These are phyloP conservation scores for Coleophora deauratella DNA, from an alignment of 2,888 invertebrate genomes.

Conservation along the genomic window DNA sequence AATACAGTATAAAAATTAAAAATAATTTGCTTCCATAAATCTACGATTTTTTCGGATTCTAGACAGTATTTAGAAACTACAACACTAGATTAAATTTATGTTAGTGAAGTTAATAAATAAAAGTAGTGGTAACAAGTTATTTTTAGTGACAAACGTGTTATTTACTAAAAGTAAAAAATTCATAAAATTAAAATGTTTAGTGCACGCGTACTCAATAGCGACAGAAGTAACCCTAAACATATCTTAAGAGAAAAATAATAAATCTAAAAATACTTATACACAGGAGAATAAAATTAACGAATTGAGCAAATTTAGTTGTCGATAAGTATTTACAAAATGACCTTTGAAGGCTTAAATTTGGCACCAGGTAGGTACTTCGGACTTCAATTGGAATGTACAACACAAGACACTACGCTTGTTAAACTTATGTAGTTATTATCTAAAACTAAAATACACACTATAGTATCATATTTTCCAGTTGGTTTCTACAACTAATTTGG, in stretches of 20 bases:
- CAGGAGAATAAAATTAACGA: slow-evolving; percentile 10
- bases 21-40: too few relatives aligned
- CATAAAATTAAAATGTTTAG: too few relatives aligned
- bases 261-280: too few relatives aligned
- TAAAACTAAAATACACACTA: too few relatives aligned
- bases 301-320: slow-evolving; percentile 49
- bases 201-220: background rate
- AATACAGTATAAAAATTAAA: too few relatives aligned
- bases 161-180: background rate
- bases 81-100: slow-evolving; percentile 9
- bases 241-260: too few relatives aligned
- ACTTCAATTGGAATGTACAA: slow-evolving; percentile 46
- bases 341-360: slow-evolving; percentile 36
- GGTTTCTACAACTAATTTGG: too few relatives aligned
- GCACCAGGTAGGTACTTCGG: slow-evolving; percentile 67
- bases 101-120: slow-evolving; percentile 1
- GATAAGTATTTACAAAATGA: slow-evolving; percentile 22
- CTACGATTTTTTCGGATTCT: background rate
- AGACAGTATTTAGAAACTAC: slow-evolving; percentile 6
- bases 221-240: too few relatives aligned
- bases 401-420: slow-evolving; percentile 20
- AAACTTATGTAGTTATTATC: too few relatives aligned
- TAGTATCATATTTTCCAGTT: too few relatives aligned
- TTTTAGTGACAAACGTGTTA: too few relatives aligned
- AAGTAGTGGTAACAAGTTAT: slow-evolving; percentile 10